Evolutionary conservation across 2,888 invertebrate genomes (phyloP), one percentile per base, ranked within the genome.

Genomic region (Acanthococcus lagerstroemiae): DNA sequence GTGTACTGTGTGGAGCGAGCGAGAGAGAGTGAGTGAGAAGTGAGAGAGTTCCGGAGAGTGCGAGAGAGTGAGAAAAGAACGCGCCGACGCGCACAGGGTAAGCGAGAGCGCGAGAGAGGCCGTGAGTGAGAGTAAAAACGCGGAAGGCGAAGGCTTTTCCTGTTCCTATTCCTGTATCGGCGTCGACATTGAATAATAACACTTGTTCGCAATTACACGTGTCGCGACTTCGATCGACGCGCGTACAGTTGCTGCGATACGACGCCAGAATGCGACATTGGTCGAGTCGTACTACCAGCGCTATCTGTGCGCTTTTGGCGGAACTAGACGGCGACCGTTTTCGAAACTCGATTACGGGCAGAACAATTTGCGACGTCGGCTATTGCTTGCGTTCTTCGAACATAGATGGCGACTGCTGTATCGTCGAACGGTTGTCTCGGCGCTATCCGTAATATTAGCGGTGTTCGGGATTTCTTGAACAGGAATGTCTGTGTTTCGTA

Each of bases 121-220:
- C n/a, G 37, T 58, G 46, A 46, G 26, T 45, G 58, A 45, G 50
- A 26, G 50, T 24, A 30, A 44, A 37, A 27, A 52, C 63, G 60
- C 60, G 60, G 60, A 63, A 63, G 52, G 63, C 61, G 37, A 37
- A n/a, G 12, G 37, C 37, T 52, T 37, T 19, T 60, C 46, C 58
- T 27, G n/a, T n/a, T n/a, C n/a, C n/a, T n/a, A n/a, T n/a, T n/a
- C n/a, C n/a, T n/a, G n/a, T 37, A 37, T n/a, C 12, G 37, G 12
- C 37, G 37, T 37, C 37, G 63, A 63, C 63, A 63, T 63, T 63
- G 63, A 54, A 30, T 54, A n/a, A 44, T 54, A 63, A 63, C 63
- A 63, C 63, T 63, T 63, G 63, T 63, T 63, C 63, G 54, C 54
- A 52, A 30, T 63, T 63, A 52, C 63, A 63, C 63, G 63, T 63